A percentile compares a stretch with the other conserved stretches of the same genome.
Evolutionary conservation across 2,888 invertebrate genomes (phyloP).

Genomic region (Cheilosia soror): DNA sequence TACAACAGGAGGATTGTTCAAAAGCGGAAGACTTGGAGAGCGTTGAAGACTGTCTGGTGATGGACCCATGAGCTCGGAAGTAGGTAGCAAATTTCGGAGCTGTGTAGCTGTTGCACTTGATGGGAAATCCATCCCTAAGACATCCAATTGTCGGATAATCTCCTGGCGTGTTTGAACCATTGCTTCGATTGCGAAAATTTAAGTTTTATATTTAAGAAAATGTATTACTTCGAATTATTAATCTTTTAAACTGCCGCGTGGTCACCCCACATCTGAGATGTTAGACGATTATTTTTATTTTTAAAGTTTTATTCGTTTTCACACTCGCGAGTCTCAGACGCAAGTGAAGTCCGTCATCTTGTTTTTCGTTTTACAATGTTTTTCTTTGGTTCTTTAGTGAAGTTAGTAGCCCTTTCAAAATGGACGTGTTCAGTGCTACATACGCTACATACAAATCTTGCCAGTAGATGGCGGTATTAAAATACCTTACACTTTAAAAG

Average conservation of each 20-base stretch:
- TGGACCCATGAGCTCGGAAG: constrained; percentile 2
- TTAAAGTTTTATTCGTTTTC: neutral
- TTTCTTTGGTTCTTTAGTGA: too few relatives aligned
- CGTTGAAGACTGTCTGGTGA: neutral
- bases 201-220: neutral
- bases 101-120: neutral
- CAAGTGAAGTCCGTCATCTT: too few relatives aligned
- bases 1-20: neutral
- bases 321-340: too few relatives aligned
- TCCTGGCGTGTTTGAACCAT: neutral
- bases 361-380: too few relatives aligned
- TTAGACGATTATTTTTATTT: neutral
- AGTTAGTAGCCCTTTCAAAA: too few relatives aligned
- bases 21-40: neutral
- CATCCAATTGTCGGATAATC: neutral
- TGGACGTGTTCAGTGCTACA: too few relatives aligned
- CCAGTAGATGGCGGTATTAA: too few relatives aligned
- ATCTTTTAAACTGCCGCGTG: neutral
- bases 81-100: neutral
- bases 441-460: too few relatives aligned
- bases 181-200: neutral
- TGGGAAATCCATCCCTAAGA: neutral
- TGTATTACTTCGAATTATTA: neutral
- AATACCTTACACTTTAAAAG: too few relatives aligned
- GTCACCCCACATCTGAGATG: neutral